Base-by-base conservation (phyloP, 30 jellyfish, hydroid and myxozoan species). In the Aurelia sp. region DNA sequence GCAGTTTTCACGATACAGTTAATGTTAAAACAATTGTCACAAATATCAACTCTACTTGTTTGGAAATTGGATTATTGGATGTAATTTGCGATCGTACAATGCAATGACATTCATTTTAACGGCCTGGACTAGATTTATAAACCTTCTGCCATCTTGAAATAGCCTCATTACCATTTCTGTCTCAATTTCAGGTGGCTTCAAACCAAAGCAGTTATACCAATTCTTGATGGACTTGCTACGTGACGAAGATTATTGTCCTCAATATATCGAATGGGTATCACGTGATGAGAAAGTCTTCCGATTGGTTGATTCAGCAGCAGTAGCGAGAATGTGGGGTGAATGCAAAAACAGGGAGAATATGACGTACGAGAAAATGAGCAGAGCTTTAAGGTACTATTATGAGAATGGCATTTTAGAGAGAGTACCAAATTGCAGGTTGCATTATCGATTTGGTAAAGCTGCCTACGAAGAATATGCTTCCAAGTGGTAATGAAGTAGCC, bases 301-400 rank as follows among this genome's bases (percentile, higher is more conserved):
- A 71, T 66, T 88, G 89, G 97, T 88, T 16, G 97, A 88, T 53
- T 88, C 97, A 3, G 97, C 97, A 3, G 97, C 88, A 11, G 97
- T 88, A 48, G 97, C 97, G 10, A 86, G 88, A 89, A 73, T 88
- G 92, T 88, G 97, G 97, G 97, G 97, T 23, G 92, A 88, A 68
- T 88, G 97, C 80, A 88, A 88, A 59, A 88, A 88, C 92, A 40
- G 97, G 63, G 97, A 79, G 71, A 88, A 88, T 63, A 88, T 88
- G 97, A 88, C 97, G 13, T 88, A 88, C 66, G 97, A 88, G 73
- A 88, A 88, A 71, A 88, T 88, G 97, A 88, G 97, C 89, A 71
- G 97, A 13, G 97, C 97, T 4, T 37, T 88, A 84, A 69, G 97
- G 76, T 88, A 88, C 60, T 88, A 88, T 58, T 88, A 88, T 75